These are phyloP conservation scores for Julus scandinavius DNA, from an alignment of 2,888 invertebrate species.

Conservation along the genomic window DNA sequence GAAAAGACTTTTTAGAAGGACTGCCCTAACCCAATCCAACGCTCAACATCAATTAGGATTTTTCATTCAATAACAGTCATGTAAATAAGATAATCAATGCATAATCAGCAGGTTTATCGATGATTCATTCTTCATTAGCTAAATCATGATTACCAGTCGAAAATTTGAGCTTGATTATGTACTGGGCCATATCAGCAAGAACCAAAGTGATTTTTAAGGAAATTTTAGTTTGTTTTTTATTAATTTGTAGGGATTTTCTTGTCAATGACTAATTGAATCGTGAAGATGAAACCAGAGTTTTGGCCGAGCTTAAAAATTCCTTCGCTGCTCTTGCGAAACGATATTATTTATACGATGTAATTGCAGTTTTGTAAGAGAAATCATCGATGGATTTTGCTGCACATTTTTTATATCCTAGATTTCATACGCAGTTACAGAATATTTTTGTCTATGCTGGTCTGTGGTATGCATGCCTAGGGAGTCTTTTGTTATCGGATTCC, in stretches of 20 bases:
- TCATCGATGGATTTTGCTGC: constrained; percentile 11
- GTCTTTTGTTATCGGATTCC: neutral
- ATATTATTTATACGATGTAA: neutral
- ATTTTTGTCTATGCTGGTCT: neutral
- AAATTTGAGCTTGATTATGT: neutral
- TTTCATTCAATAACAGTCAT: neutral
- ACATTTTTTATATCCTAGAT: constrained; percentile 13
- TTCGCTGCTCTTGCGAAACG: neutral
- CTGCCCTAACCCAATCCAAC: neutral
- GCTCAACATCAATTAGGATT: neutral
- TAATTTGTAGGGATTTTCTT: neutral
- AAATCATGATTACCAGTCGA: neutral
- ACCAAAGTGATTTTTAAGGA: neutral
- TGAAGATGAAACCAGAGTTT: neutral
- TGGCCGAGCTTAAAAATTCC: neutral
- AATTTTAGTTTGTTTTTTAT: neutral
- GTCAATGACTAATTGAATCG: neutral
- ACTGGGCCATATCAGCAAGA: neutral
- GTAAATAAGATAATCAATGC: constrained; percentile 18
- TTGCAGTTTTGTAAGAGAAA: neutral
- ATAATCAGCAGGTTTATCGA: constrained; percentile 11
- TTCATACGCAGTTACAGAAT: neutral
- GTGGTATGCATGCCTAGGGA: neutral
- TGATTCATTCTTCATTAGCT: neutral
- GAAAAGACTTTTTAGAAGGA: neutral